phyloP scores from a whole-genome alignment of 2,113 vertebrate species.

The Struthio camelus region DNA sequence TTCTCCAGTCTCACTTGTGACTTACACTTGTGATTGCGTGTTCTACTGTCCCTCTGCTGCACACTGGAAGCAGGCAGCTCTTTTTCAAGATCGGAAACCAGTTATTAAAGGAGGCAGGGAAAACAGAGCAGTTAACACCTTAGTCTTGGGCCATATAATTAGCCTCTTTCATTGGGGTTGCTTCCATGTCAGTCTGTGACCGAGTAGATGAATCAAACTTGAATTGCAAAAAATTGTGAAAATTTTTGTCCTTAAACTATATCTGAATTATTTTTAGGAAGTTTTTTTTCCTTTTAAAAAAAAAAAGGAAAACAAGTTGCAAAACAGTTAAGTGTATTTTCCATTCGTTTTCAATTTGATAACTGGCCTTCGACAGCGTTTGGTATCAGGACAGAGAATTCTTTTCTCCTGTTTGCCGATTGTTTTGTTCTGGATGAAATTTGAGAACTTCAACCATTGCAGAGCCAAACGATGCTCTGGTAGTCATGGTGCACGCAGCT shows the following conservation, averaged over 20 bases:
- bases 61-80: neutral
- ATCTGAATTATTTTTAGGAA: neutral
- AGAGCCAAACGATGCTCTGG: rapidly evolving
- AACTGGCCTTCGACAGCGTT: neutral
- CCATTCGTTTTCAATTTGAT: no score
- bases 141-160: neutral
- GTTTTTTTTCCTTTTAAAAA: neutral
- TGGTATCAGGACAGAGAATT: neutral
- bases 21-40: neutral
- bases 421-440: neutral
- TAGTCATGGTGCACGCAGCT: neutral
- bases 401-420: neutral
- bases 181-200: neutral
- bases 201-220: neutral
- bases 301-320: neutral
- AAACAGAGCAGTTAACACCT: neutral
- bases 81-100: neutral
- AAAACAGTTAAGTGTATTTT: no score
- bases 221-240: neutral
- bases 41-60: neutral
- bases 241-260: neutral
- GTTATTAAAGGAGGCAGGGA: neutral
- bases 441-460: neutral
- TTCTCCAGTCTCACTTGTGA: neutral
- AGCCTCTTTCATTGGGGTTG: neutral